Base-by-base conservation (phyloP, 2,797 vertebrate species). In the Esox lucius region DNA sequence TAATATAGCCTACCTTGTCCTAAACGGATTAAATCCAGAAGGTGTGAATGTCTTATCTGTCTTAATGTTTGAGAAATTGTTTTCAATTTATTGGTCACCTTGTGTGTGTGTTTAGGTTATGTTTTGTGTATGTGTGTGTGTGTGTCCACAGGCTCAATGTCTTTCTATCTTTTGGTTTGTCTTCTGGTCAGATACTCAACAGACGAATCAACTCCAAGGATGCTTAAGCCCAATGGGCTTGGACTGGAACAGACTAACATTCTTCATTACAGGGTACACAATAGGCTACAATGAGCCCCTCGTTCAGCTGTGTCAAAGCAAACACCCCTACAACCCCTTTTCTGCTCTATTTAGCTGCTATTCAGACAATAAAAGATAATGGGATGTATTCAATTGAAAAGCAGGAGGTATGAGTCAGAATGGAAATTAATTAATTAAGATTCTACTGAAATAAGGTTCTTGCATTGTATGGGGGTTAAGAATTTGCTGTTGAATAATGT, bases 241-340 rank as follows among this genome's bases (percentile, higher is more conserved):
- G 22, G 46, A 76, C 51, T 16, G 70, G 78, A 71, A 33, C 70
- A 46, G 77, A 68, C 53, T 71, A 4, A 51, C 26, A 70, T 53
- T 33, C 8, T 51, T 31, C 48, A 15, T 28, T 53, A 51, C 46
- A 33, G 46, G 17, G 26, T 70, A 78, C 70, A 71, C 59, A 78
- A 74, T 71, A 46, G 12, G 42, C 42, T 13, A 91, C 89, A 92
- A 91, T 86, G 86, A 84, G 76, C 53, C 85, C 89, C 76, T 91
- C 91, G 84, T 87, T 88, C 79, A 83, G 84, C 79, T 77, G 72
- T 61, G 65, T 85, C 76, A 77, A 76, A 78, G 66, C 70, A 73
- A 80, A 78, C 22, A 80, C 83, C 85, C 79, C 75, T 24, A 64
- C 22, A 62, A 64, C 35, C 11, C 69, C 69, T 65, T 78, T 75